phyloP scores from a whole-genome alignment of 2,797 vertebrate species.

The Artibeus lituratus region DNA sequence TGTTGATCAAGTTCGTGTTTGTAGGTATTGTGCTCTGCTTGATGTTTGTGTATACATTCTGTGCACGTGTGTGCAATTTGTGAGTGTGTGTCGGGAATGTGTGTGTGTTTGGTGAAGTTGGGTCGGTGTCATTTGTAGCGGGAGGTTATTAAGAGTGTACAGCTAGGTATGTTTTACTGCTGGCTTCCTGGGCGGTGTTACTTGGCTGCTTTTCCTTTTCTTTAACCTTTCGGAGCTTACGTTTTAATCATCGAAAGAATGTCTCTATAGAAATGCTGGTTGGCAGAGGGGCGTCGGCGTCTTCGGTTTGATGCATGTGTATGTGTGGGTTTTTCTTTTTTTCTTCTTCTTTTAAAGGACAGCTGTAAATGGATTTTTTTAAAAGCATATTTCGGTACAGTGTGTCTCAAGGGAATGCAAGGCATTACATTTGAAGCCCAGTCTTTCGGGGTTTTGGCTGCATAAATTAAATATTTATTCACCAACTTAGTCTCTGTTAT shows the following conservation, averaged over 20 bases:
- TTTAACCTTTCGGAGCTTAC: slow-evolving; percentile 67
- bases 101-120: slow-evolving; percentile 75
- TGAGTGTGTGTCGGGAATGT: neutral
- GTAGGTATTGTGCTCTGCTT: slow-evolving; percentile 68
- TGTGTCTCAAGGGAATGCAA: slow-evolving; percentile 57
- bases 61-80: slow-evolving; percentile 68
- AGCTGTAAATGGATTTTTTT: slow-evolving; percentile 65
- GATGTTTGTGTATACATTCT: slow-evolving; percentile 53
- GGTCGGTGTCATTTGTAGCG: slow-evolving; percentile 67
- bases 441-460: slow-evolving; percentile 64
- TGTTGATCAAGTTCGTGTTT: slow-evolving; percentile 50
- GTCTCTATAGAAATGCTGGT: slow-evolving; percentile 35
- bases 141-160: slow-evolving; percentile 55
- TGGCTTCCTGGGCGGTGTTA: slow-evolving; percentile 55
- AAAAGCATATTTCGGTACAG: slow-evolving; percentile 68
- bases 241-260: slow-evolving; percentile 71
- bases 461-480: slow-evolving; percentile 72
- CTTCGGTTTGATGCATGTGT: slow-evolving; percentile 68
- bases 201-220: slow-evolving; percentile 51
- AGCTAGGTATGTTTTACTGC: slow-evolving; percentile 65
- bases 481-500: slow-evolving; percentile 66
- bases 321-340: slow-evolving; percentile 32
- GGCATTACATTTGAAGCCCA: slow-evolving; percentile 63
- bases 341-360: slow-evolving; percentile 47
- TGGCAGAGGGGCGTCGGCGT: slow-evolving; percentile 67